These are phyloP conservation scores for Acrobasis consociella DNA, from an alignment of 2,888 invertebrate genomes.

Conservation along the genomic window DNA sequence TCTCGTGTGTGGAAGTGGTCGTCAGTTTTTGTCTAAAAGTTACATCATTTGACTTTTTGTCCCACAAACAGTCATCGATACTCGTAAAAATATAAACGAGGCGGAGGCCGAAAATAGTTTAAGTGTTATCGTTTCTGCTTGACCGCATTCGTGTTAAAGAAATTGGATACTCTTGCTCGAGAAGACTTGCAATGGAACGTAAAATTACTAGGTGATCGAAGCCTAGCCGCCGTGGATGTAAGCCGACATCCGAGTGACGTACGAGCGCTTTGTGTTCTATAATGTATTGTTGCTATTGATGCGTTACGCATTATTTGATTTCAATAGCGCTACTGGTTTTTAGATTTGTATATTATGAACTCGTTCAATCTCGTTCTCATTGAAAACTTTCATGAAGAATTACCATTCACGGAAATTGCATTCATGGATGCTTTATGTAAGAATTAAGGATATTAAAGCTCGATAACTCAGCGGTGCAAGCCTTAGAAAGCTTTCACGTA, in stretches of 20 bases:
- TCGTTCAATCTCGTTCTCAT: constrained; percentile 23
- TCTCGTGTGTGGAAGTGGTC: constrained; percentile 25
- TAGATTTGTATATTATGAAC: constrained; percentile 30
- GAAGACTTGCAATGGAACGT: constrained; percentile 73
- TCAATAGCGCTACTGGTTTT: constrained; percentile 52
- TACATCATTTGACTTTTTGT: constrained; percentile 37
- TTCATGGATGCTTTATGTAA: neutral
- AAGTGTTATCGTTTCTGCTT: constrained; percentile 69
- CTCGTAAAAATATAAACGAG: constrained; percentile 47
- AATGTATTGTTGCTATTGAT: constrained; percentile 61
- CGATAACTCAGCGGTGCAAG: too few species aligned
- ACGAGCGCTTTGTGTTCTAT: constrained; percentile 49
- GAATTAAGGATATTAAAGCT: neutral
- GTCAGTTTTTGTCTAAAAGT: constrained; percentile 38
- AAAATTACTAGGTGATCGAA: constrained; percentile 69
- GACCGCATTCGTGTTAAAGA: constrained; percentile 65
- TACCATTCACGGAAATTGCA: constrained; percentile 11
- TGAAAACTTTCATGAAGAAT: constrained; percentile 17
- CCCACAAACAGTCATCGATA: constrained; percentile 36
- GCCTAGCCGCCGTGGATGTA: constrained; percentile 47
- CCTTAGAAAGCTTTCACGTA: too few species aligned
- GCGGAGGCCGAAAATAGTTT: constrained; percentile 59
- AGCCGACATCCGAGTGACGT: constrained; percentile 40
- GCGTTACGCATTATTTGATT: constrained; percentile 56
- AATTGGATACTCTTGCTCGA: constrained; percentile 75